Percentiles rank a stretch among this genome's conserved stretches.
phyloP scores from a whole-genome alignment of 2,888 invertebrate genomes.

The Tetranychus truncatus region DNA sequence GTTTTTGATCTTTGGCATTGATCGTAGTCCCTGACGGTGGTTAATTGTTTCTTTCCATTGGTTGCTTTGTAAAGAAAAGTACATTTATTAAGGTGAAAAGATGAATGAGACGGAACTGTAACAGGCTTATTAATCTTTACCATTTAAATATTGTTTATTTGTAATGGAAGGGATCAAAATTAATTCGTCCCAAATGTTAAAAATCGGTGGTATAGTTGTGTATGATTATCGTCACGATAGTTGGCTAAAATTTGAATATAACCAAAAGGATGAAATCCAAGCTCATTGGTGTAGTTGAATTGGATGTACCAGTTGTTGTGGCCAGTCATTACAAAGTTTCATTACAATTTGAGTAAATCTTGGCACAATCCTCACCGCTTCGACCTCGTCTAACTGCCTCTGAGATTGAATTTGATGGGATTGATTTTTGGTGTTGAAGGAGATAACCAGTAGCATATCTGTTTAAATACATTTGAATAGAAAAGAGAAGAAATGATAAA shows the following conservation, averaged over 20 bases:
- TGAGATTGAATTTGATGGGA: slow-evolving; percentile 54
- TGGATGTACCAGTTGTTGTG: background rate
- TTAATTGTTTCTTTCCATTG: background rate
- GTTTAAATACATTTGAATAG: background rate
- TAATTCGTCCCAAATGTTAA: background rate
- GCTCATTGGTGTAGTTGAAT: background rate
- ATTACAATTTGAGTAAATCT: slow-evolving; percentile 67
- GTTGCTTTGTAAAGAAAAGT: no score
- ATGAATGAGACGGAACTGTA: no score
- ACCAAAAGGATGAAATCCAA: background rate
- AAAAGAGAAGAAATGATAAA: background rate
- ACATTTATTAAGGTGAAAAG: no score
- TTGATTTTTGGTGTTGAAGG: slow-evolving; percentile 51
- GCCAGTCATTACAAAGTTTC: slow-evolving; percentile 34
- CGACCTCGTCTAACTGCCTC: slow-evolving; percentile 71
- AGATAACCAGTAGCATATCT: slow-evolving; percentile 42
- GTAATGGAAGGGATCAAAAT: background rate
- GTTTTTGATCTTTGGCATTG: background rate
- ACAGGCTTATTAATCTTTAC: no score
- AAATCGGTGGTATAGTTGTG: background rate
- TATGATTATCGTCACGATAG: background rate
- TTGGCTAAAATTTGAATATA: background rate
- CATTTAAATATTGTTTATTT: background rate
- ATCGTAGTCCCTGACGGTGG: slow-evolving; percentile 1
- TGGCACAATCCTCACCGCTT: slow-evolving; percentile 64